A percentile compares a stretch with the other conserved stretches of the same genome.
Conservation (phyloP, 2,888 invertebrate species). For the Argyresthia albistria region DNA sequence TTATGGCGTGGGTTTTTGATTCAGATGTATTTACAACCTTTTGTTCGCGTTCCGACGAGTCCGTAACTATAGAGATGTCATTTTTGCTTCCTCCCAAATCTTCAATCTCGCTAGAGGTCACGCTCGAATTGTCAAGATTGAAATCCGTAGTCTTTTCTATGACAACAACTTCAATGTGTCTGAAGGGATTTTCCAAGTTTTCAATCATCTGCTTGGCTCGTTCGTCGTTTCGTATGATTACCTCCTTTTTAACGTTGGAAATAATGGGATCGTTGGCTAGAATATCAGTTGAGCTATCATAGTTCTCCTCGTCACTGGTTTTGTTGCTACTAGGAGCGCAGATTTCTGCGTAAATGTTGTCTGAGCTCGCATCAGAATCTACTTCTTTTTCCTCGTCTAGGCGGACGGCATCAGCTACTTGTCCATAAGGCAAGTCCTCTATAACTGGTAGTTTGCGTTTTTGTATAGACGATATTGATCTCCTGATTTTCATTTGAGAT, state of each 20-base stretch:
- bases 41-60: constrained; percentile 60
- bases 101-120: constrained; percentile 54
- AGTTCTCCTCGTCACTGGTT: constrained; percentile 48
- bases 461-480: constrained; percentile 68
- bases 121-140: constrained; percentile 56
- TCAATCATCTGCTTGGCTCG: constrained; percentile 58
- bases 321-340: constrained; percentile 59
- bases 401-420: constrained; percentile 77
- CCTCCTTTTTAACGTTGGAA: constrained; percentile 65
- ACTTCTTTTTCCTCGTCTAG: constrained; percentile 51
- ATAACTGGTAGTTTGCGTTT: constrained; percentile 67
- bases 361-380: constrained; percentile 58
- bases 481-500: constrained; percentile 59
- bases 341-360: constrained; percentile 82
- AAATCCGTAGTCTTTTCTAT: constrained; percentile 66
- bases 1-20: constrained; percentile 58
- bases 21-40: constrained; percentile 33
- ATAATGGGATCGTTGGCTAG: constrained; percentile 62
- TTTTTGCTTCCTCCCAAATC: constrained; percentile 49
- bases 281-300: constrained; percentile 55
- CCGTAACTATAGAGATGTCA: constrained; percentile 54
- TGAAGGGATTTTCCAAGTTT: constrained; percentile 59
- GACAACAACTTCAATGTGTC: constrained; percentile 67
- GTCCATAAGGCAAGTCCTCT: constrained; percentile 79
- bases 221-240: constrained; percentile 57